Base-by-base conservation (phyloP, 2,113 vertebrate genomes). In the Apus apus region DNA sequence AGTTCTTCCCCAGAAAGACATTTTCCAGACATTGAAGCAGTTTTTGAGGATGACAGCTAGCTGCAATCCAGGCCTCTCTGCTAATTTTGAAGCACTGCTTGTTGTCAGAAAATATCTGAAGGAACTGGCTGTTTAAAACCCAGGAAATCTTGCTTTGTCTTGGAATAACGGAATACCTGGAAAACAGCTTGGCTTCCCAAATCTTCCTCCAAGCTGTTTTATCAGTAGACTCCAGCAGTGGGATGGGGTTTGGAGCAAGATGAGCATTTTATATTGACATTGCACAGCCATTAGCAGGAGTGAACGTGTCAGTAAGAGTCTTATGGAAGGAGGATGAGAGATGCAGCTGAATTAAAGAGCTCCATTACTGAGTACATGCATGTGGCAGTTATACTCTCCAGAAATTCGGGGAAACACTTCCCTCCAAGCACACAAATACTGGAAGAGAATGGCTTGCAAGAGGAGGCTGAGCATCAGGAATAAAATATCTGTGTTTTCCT, bases 321-420 rank as follows among this genome's bases (percentile, higher is more conserved):
- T 36, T 32, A 9, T 25, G 29, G 6, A 27, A 68, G 32, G 53
- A 51, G 48, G 61, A 13, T 5, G 38, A 70, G 67, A 89, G 66
- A 9, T 29, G 53, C 17, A 87, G 85, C 54, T 58, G 77, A 29
- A 46, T 58, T 27, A 5, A 54, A 34, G 57, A 56, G 23, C 36
- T 79, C 57, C 13, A 0, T 17, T 25, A 5, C 1, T 3, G 4
- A 27, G 16, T 21, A 15, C 0, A 0, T 0, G 1, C 60, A 77
- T 7, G 2, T 57, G 26, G 29, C 34, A 29, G 5, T 34, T 53
- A 25, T 30, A 11, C 25, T n/a, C 7, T 2, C n/a, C 40, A 36
- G 82, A 32, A 93, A 21, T 14, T 34, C 45, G 66, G 58, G 67
- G 32, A 20, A 19, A 14, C 0, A 3, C 16, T 87, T 51, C 50